Evolutionary conservation across 2,888 invertebrate species (phyloP).

Genomic region (Hypomecis punctinalis): DNA sequence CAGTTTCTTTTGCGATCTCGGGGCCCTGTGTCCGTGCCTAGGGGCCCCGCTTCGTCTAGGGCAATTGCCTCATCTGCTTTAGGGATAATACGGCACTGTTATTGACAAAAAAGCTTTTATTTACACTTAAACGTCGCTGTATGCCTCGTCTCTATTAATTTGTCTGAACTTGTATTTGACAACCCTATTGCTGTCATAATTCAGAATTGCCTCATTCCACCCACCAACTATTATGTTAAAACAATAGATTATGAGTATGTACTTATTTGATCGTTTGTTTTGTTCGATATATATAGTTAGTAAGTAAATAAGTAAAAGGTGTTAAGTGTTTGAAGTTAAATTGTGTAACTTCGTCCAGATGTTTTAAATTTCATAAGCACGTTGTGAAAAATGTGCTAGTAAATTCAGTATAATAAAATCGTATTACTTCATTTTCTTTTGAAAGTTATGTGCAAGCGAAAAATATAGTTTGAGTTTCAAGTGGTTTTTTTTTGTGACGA

Average conservation of each 20-base stretch:
- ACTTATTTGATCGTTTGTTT: background rate
- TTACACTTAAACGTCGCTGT: too few species aligned
- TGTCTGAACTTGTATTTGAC: background rate
- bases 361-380: background rate
- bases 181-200: conserved; percentile 13
- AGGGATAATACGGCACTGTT: too few species aligned
- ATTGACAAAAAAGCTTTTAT: too few species aligned
- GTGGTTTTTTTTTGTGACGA: too few species aligned
- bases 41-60: too few species aligned
- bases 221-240: conserved; percentile 3
- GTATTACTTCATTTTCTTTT: too few species aligned
- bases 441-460: too few species aligned
- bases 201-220: conserved; percentile 16
- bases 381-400: background rate
- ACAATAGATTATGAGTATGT: conserved; percentile 3
- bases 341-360: background rate
- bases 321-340: background rate
- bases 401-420: background rate
- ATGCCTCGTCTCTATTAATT: background rate
- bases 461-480: too few species aligned
- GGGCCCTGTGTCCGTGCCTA: too few species aligned
- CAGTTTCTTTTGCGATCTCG: too few species aligned
- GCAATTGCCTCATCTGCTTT: too few species aligned
- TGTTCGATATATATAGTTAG: background rate
- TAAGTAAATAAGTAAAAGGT: background rate